Percentiles rank a stretch among this genome's conserved stretches.
Evolutionary conservation across 2,113 vertebrate genomes (phyloP).

Genomic region (Limnothrissa miodon): DNA sequence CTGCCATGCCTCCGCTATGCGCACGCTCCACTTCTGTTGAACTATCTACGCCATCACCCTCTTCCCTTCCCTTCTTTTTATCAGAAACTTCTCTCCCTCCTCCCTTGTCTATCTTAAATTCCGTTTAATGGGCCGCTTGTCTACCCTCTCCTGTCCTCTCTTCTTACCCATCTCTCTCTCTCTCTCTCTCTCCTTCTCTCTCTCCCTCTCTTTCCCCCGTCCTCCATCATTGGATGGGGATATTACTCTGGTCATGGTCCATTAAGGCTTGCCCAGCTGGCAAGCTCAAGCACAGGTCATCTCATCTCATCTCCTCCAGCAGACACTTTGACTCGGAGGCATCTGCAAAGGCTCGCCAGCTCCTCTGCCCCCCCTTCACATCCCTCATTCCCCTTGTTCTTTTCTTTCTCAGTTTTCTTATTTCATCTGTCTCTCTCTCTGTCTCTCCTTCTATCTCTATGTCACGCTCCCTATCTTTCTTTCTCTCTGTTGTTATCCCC

Average conservation of each 20-base stretch:
- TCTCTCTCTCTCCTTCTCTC: background rate
- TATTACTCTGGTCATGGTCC: slow-evolving; percentile 16
- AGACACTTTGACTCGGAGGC: background rate
- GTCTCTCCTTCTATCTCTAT: background rate
- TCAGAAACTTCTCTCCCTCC: background rate
- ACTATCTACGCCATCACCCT: background rate
- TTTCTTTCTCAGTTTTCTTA: background rate
- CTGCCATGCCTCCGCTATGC: background rate
- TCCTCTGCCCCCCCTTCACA: background rate
- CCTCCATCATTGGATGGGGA: background rate
- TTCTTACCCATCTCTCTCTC: background rate
- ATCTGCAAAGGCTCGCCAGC: background rate
- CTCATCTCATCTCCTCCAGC: background rate
- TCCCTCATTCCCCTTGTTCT: background rate
- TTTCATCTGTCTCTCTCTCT: background rate
- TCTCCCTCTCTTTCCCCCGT: background rate
- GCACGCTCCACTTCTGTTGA: background rate
- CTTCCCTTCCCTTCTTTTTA: background rate
- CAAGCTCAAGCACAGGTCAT: slow-evolving; percentile 7
- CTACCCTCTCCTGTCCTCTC: background rate
- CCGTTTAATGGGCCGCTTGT: background rate
- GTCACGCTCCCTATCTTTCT: background rate
- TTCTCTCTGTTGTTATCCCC: background rate
- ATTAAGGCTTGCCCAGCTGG: slow-evolving; percentile 3
- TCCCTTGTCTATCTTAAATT: background rate